These are phyloP conservation scores for Chloroceryle inda DNA, from an alignment of 2,797 vertebrate genomes.

Conservation along the genomic window DNA sequence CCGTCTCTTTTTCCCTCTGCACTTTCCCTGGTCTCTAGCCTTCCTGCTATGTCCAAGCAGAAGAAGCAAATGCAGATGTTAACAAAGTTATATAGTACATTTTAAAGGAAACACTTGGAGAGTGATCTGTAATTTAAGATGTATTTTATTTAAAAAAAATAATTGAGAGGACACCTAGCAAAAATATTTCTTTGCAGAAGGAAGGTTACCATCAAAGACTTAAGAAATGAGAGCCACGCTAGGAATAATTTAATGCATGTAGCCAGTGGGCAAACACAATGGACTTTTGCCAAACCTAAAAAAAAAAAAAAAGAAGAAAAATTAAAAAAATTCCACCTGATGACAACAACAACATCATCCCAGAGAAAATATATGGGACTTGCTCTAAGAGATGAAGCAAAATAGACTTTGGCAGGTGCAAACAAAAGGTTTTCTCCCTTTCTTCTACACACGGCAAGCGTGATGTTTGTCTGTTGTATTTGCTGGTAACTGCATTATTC, in stretches of 20 bases:
- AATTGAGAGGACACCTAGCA: neutral
- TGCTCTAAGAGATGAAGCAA: neutral
- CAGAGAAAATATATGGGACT: neutral
- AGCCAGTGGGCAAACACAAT: neutral
- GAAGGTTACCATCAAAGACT: neutral
- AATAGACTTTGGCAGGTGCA: neutral
- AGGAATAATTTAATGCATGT: rapidly evolving
- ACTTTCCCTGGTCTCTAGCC: neutral
- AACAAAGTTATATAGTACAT: neutral
- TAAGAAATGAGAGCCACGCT: neutral
- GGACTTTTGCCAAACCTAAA: neutral
- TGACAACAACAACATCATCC: neutral
- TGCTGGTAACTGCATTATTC: neutral
- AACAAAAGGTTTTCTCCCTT: neutral
- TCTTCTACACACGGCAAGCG: rapidly evolving
- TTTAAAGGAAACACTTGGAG: neutral
- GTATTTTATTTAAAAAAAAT: neutral
- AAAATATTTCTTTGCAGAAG: neutral
- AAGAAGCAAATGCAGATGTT: neutral
- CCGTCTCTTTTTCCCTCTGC: neutral
- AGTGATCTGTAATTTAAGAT: neutral
- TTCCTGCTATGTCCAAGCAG: neutral
- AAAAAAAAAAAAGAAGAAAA: neutral
- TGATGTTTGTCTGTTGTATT: neutral
- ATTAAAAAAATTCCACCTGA: neutral